phyloP scores from a whole-genome alignment of 2,888 invertebrate species.

The Ectemnius continuus region DNA sequence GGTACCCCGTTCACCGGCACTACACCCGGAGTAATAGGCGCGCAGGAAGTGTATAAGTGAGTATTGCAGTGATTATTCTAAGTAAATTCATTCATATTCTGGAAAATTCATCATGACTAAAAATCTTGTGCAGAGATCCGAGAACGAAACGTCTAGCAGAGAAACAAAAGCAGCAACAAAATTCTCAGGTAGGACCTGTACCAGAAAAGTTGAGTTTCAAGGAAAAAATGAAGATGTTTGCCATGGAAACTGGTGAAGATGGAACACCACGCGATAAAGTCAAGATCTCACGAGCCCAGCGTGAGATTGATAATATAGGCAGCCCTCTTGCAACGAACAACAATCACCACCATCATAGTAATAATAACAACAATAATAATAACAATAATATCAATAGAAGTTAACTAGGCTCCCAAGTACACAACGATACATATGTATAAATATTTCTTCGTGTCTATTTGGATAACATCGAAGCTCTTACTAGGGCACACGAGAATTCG shows the following conservation, averaged over 20 bases:
- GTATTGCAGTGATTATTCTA: slow-evolving; percentile 36
- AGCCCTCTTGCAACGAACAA: slow-evolving; percentile 76
- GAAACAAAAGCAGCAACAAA: slow-evolving; percentile 83
- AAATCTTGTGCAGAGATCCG: slow-evolving; percentile 85
- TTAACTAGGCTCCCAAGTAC: not conserved
- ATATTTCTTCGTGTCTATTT: too few species aligned
- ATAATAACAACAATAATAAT: slow-evolving; percentile 37
- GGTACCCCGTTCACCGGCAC: slow-evolving; percentile 80
- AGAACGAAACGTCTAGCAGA: slow-evolving; percentile 92
- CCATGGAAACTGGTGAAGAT: slow-evolving; percentile 95
- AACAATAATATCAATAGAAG: slow-evolving; percentile 42
- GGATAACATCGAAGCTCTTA: too few species aligned
- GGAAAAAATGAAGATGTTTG: slow-evolving; percentile 99
- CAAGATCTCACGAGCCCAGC: slow-evolving; percentile 96
- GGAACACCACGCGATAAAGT: slow-evolving; percentile 96
- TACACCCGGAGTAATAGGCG: slow-evolving; percentile 97
- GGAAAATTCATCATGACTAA: too few species aligned
- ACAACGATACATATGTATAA: too few species aligned
- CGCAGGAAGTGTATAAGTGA: slow-evolving; percentile 97
- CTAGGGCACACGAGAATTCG: too few species aligned
- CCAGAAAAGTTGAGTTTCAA: slow-evolving; percentile 97
- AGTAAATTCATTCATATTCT: too few species aligned
- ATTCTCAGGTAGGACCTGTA: slow-evolving; percentile 83
- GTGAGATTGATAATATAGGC: slow-evolving; percentile 90
- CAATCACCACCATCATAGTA: slow-evolving; percentile 63